Evolutionary conservation across 1,140 invertebrate species (phyloP).

Genomic region (Magallana gigas): DNA sequence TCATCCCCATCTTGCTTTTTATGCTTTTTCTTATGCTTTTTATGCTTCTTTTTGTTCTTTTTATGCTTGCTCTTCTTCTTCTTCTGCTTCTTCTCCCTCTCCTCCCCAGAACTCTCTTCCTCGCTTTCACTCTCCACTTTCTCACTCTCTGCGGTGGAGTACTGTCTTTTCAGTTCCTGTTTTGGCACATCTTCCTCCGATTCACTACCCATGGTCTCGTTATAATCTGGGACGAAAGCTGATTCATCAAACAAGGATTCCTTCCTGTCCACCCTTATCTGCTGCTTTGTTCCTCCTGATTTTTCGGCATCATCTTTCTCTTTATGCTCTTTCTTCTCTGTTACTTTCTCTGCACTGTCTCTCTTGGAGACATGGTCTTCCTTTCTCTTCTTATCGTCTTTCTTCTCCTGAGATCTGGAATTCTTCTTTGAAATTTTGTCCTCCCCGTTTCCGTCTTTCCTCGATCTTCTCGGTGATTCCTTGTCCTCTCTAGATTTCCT

Average conservation of each 20-base stretch:
- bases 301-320: neutral
- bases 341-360: conserved; percentile 32
- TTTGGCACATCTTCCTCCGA: conserved; percentile 22
- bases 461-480: conserved; percentile 6
- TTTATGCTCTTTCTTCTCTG: neutral
- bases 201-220: conserved; percentile 59
- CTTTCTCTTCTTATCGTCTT: conserved; percentile 32
- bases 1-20: conserved; percentile 46
- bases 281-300: neutral
- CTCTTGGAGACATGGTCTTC: conserved; percentile 35
- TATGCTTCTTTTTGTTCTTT: conserved; percentile 61
- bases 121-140: conserved; percentile 41
- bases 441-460: neutral
- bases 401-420: conserved; percentile 37
- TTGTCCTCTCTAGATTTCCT: neutral
- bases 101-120: conserved; percentile 24
- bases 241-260: conserved; percentile 74
- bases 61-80: conserved; percentile 49
- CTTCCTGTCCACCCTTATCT: conserved; percentile 62
- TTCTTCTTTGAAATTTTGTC: neutral
- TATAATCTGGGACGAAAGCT: conserved; percentile 75
- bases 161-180: conserved; percentile 35
- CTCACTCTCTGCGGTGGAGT: conserved; percentile 38
- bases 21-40: conserved; percentile 57
- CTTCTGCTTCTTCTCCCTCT: conserved; percentile 45